Percentiles rank a stretch among this genome's conserved stretches.
Conservation (phyloP, 2,113 vertebrate species). For the Falco punctatus region DNA sequence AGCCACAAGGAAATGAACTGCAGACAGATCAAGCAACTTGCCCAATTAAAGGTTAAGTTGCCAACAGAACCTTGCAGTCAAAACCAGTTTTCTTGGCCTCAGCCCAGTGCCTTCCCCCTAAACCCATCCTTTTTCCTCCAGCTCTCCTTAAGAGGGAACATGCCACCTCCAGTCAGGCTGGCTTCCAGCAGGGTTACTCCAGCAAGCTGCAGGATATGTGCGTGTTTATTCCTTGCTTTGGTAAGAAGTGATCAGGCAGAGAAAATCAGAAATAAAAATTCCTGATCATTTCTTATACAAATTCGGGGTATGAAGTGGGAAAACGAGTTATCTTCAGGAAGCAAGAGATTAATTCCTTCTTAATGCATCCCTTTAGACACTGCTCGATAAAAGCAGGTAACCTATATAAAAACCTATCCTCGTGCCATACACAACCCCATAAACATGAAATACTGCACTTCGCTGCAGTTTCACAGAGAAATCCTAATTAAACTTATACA, state of each 20-base stretch:
- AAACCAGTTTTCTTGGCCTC: slow-evolving; percentile 7
- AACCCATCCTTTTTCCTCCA: not conserved
- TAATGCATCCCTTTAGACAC: not conserved
- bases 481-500: not conserved
- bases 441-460: not conserved
- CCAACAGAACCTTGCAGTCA: not conserved
- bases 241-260: not conserved
- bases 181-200: not conserved
- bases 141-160: not conserved
- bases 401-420: not conserved
- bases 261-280: not conserved
- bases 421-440: not conserved
- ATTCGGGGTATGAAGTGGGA: not conserved
- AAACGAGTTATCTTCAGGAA: not conserved
- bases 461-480: not conserved
- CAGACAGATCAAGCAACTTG: not conserved
- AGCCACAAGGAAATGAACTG: not conserved
- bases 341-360: not conserved
- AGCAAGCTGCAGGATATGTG: not conserved
- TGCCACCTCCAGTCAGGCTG: not conserved
- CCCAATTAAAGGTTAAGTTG: not conserved
- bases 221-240: not conserved
- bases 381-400: not conserved
- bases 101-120: not conserved
- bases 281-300: not conserved